Percentiles rank a stretch among this genome's conserved stretches.
Evolutionary conservation across 2,888 invertebrate species (phyloP).

Genomic region (Tuta absoluta): DNA sequence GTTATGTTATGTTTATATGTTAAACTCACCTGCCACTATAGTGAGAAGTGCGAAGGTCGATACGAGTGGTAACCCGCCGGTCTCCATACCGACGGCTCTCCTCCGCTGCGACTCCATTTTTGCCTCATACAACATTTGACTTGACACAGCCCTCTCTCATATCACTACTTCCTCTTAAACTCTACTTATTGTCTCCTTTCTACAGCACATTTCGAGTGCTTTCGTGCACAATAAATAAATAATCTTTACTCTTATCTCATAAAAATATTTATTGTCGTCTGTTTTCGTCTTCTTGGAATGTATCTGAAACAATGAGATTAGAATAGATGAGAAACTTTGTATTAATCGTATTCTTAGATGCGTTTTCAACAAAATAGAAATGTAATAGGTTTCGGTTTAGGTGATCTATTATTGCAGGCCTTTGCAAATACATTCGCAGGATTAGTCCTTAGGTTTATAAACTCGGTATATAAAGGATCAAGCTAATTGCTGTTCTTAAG

Average conservation of each 20-base stretch:
- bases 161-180: constrained; percentile 44
- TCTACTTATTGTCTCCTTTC: constrained; percentile 44
- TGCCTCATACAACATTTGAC: constrained; percentile 55
- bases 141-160: constrained; percentile 45
- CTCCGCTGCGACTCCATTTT: constrained; percentile 61
- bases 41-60: constrained; percentile 75
- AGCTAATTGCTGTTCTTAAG: too few species aligned
- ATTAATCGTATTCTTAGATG: neutral
- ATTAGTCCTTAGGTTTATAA: constrained; percentile 1
- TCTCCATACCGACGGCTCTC: constrained; percentile 67
- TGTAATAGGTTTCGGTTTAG: neutral
- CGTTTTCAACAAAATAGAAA: neutral
- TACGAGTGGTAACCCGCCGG: constrained; percentile 69
- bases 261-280: constrained; percentile 50
- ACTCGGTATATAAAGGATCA: neutral
- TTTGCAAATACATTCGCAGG: neutral
- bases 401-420: constrained; percentile 2
- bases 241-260: constrained; percentile 30
- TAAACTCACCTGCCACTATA: constrained; percentile 70
- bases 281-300: constrained; percentile 39
- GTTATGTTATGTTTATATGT: neutral
- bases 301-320: constrained; percentile 59
- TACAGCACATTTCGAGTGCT: constrained; percentile 32
- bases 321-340: neutral
- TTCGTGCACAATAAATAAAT: neutral